phyloP scores from a whole-genome alignment of 2,113 vertebrate species.

The Syrrhaptes paradoxus region DNA sequence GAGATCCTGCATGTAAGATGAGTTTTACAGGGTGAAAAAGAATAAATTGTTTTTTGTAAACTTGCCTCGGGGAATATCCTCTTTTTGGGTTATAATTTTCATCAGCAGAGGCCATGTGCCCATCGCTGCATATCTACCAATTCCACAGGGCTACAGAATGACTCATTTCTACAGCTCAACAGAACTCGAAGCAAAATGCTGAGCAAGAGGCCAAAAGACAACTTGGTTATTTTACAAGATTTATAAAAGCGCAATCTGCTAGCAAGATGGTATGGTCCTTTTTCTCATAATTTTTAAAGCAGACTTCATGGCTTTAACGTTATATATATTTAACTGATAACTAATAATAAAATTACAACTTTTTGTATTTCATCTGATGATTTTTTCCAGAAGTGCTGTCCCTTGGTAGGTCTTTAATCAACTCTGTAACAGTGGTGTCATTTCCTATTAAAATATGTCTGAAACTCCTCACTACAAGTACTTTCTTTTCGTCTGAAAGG shows the following conservation, averaged over 20 bases:
- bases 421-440: slow-evolving; percentile 1
- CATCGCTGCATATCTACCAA: not conserved
- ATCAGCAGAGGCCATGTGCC: slow-evolving; percentile 31
- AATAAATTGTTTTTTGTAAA: slow-evolving; percentile 68
- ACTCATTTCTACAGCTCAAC: slow-evolving; percentile 63
- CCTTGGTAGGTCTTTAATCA: slow-evolving; percentile 44
- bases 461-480: slow-evolving; percentile 5
- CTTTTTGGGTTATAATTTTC: slow-evolving; percentile 47
- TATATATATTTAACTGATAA: not conserved
- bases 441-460: slow-evolving; percentile 63
- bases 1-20: slow-evolving; percentile 69
- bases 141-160: slow-evolving; percentile 43
- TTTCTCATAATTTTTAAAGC: not conserved
- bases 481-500: not conserved
- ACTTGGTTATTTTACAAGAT: not conserved
- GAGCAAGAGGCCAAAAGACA: slow-evolving; percentile 62
- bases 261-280: not conserved
- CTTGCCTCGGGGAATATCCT: slow-evolving; percentile 47
- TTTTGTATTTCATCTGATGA: slow-evolving; percentile 18
- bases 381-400: slow-evolving; percentile 26
- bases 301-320: not conserved
- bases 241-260: not conserved
- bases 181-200: slow-evolving; percentile 64
- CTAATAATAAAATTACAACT: slow-evolving; percentile 48
- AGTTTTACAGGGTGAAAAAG: slow-evolving; percentile 70